Base-by-base conservation (phyloP, 2,888 invertebrate genomes). In the Phyllotreta cruciferae region DNA sequence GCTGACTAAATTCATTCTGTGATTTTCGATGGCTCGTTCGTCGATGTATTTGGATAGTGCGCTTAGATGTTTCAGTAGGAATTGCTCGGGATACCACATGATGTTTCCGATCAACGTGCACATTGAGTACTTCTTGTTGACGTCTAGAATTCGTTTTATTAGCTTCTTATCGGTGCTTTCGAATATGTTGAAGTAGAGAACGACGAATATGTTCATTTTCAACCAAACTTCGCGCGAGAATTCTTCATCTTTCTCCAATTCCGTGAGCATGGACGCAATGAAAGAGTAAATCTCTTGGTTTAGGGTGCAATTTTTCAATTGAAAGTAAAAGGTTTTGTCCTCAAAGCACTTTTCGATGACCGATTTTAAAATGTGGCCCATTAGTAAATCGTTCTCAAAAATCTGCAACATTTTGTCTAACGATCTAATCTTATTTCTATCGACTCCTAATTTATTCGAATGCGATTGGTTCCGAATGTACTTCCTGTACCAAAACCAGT, bases 1-100 rank as follows among this genome's bases (percentile, higher is more conserved):
- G 57, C 83, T 84, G 50, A 91, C 80, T 71, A 84, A 85, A 3
- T 82, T 80, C 67, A 87, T 85, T 39, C 90, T 84, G 44, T 79
- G 75, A 37, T 75, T 75, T 42, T 78, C 77, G 5, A 84, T 79
- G 9, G 77, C 73, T 70, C 82, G 80, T 66, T 78, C 74, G 83
- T 85, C 80, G 78, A 85, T 80, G 79, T 81, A 79, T 79, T 85
- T 79, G 81, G 84, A 78, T 80, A 86, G 77, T 71, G 88, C 80
- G 71, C 87, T 83, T 66, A 87, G 82, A 79, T 88, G 86, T 70
- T 86, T 85, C 49, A 84, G 81, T 3, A 97, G 83, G 81, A 96
- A 97, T 71, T 87, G 85, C 77, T 90, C 91, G 0, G 96, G 93
- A 74, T 91, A 88, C 94, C 95, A 97, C 57, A 93, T 80, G 10